Percentiles rank a stretch among this genome's conserved stretches.
phyloP scores from a whole-genome alignment of 2,113 vertebrate genomes.

The Ailurus styani region DNA sequence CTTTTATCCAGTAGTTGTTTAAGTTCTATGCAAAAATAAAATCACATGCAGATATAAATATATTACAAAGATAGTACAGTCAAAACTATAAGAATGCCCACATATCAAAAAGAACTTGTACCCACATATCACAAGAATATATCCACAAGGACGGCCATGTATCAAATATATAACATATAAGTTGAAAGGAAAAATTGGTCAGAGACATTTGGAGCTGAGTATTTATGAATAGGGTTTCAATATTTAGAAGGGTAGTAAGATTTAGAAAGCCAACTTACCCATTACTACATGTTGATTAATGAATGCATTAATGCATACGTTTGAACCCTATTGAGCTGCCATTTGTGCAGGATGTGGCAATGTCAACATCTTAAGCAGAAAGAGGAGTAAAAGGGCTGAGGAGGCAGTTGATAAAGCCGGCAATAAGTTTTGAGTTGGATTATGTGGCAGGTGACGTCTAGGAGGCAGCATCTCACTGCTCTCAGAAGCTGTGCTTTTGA shows the following conservation, averaged over 20 bases:
- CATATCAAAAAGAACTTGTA: not conserved
- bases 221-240: not conserved
- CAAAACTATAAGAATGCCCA: not conserved
- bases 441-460: not conserved
- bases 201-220: not conserved
- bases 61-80: not conserved
- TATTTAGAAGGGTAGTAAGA: not conserved
- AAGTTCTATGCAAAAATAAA: not conserved
- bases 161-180: not conserved
- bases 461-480: not conserved
- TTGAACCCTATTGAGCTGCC: not conserved
- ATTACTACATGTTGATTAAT: not conserved
- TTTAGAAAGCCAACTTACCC: not conserved
- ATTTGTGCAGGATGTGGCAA: not conserved
- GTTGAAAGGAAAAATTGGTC: not conserved
- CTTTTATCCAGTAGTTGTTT: not conserved
- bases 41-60: not conserved
- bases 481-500: not conserved
- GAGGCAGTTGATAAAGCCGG: not conserved
- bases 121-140: not conserved
- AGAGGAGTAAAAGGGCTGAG: fast-evolving
- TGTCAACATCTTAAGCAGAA: not conserved
- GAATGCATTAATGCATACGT: not conserved
- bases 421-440: not conserved
- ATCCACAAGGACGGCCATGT: not conserved